Evolutionary conservation across 2,797 vertebrate species (phyloP), one percentile per base, ranked within the genome.

Genomic region (Alectoris magna): DNA sequence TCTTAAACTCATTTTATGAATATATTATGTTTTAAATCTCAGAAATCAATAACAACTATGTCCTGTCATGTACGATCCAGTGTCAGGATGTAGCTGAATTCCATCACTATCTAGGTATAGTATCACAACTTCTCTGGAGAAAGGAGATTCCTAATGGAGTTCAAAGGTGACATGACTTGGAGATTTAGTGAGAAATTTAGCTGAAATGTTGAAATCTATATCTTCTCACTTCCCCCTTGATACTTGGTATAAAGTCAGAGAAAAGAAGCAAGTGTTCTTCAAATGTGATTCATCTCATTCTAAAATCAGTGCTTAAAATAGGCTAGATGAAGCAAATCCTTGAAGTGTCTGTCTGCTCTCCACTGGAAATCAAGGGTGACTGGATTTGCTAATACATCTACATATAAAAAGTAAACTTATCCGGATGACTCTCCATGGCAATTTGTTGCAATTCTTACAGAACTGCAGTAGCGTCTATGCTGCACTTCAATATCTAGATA

Each of bases 101-200:
- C 3, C 38, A 44, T 4, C 16, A 9, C 8, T 60, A 14, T 53
- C 13, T 75, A 19, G 66, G 21, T 38, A 38, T 14, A 55, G 7
- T 24, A 34, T 22, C 8, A 26, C 6, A 9, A 41, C 4, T 2
- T 27, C 4, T 5, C 7, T 1, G 2, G 14, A 23, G 10, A 15
- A 6, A 21, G 71, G 23, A 82, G 10, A 29, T 78, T 84, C 46
- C 9, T 46, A 15, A 7, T 58, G 23, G 15, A 62, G 14, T 6
- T 82, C 31, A 49, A 13, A 51, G 23, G 10, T 24, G 7, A 4
- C 5, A 6, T 5, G 0, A 41, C 49, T 3, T 63, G 29, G 34
- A 67, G 5, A 62, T 29, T 11, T 13, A 48, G 38, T 1, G 0
- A 73, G 46, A 29, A 79, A 84, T 55, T 59, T 34, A 53, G 2